Evolutionary conservation across 1,140 invertebrate species (phyloP).

Genomic region (Euwallacea similis): DNA sequence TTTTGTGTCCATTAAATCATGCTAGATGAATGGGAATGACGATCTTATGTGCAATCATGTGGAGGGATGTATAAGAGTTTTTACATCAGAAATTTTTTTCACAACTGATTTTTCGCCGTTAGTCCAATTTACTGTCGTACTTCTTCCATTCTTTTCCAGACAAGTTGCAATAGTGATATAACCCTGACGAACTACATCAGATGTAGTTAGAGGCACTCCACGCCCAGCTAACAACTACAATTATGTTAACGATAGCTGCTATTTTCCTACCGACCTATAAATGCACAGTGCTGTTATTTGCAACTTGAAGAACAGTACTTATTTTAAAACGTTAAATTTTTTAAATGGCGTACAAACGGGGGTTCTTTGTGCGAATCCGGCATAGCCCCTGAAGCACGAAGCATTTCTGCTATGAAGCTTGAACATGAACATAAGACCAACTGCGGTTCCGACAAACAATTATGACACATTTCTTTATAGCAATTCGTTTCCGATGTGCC

Average conservation of each 20-base stretch:
- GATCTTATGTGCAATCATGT: neutral
- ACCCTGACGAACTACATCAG: neutral
- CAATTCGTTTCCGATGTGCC: neutral
- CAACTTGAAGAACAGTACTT: neutral
- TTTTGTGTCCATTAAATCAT: neutral
- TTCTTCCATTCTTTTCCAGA: slow-evolving; percentile 12
- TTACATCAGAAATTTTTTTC: neutral
- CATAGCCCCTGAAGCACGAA: no score
- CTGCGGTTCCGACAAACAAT: no score
- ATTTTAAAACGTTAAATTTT: neutral
- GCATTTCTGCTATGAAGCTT: no score
- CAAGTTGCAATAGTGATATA: neutral
- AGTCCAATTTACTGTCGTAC: neutral
- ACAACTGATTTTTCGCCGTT: neutral
- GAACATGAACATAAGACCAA: no score
- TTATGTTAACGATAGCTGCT: slow-evolving; percentile 47
- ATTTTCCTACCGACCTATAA: slow-evolving; percentile 37
- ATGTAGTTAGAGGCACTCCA: slow-evolving; percentile 42
- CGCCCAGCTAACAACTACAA: slow-evolving; percentile 49
- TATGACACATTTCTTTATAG: neutral
- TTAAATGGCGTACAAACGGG: neutral
- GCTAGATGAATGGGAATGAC: neutral
- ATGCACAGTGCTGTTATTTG: neutral
- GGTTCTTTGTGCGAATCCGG: no score
- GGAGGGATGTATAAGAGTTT: neutral